phyloP scores from a whole-genome alignment of 2,888 invertebrate species.

The Diploptera punctata region DNA sequence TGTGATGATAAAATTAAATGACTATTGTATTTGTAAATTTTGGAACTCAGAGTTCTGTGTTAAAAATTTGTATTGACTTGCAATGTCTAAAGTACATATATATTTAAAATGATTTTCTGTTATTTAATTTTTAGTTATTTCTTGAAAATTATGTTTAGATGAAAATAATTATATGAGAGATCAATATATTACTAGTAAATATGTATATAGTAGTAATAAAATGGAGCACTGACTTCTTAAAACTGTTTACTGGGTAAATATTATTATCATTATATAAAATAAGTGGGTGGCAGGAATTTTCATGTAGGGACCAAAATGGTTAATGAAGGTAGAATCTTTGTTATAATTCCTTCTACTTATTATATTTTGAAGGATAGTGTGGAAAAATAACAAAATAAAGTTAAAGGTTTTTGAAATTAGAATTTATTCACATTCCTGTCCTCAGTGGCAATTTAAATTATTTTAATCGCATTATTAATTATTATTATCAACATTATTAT shows the following conservation, averaged over 20 bases:
- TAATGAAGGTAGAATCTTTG: constrained; percentile 19
- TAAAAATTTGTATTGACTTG: constrained; percentile 1
- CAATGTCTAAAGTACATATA: background rate
- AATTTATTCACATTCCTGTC: constrained; percentile 24
- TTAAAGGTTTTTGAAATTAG: constrained; percentile 6
- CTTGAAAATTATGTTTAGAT: constrained; percentile 14
- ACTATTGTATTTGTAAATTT: background rate
- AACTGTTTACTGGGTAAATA: constrained; percentile 28
- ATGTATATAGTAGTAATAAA: constrained; percentile 26
- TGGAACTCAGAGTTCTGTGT: background rate
- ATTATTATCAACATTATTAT: no score
- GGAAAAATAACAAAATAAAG: constrained; percentile 5
- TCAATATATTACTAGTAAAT: constrained; percentile 26
- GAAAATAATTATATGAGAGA: constrained; percentile 5
- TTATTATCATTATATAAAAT: constrained; percentile 21
- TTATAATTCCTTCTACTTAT: constrained; percentile 30
- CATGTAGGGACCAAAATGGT: constrained; percentile 35
- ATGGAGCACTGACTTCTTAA: constrained; percentile 31
- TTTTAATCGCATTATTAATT: no score
- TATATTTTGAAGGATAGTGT: constrained; percentile 21
- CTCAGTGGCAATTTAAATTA: constrained; percentile 18
- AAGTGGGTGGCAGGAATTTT: constrained; percentile 27
- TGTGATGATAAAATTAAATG: background rate
- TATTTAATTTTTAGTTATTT: constrained; percentile 7
- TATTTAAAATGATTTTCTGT: background rate